phyloP scores from a whole-genome alignment of 2,797 vertebrate species.

The Chiloscyllium punctatum region DNA sequence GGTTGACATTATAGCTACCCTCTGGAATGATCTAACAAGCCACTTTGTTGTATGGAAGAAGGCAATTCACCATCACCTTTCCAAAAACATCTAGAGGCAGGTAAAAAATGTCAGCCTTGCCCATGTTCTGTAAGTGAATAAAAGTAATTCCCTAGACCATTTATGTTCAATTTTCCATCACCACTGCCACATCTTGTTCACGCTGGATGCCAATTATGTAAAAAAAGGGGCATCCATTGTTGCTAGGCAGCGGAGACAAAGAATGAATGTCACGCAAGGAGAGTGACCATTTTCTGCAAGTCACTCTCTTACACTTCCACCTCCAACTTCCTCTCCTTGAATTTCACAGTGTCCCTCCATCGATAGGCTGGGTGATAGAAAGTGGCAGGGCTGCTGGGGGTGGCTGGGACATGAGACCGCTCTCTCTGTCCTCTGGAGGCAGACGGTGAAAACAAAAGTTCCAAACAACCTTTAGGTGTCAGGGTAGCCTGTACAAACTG shows the following conservation, averaged over 20 bases:
- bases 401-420: background rate
- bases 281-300: background rate
- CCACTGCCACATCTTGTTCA: no score
- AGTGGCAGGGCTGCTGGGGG: background rate
- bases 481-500: background rate
- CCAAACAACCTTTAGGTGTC: background rate
- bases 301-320: background rate
- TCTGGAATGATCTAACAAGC: no score
- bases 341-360: background rate
- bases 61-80: no score
- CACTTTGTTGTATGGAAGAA: no score
- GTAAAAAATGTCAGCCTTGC: no score
- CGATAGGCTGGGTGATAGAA: background rate
- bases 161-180: background rate
- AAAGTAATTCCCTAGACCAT: background rate
- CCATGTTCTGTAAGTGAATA: no score
- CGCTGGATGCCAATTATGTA: background rate
- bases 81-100: no score
- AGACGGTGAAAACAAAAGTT: background rate
- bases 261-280: background rate
- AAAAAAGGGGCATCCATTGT: background rate
- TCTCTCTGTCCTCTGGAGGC: background rate
- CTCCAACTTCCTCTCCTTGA: background rate
- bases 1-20: no score
- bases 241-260: background rate